phyloP scores from a whole-genome alignment of 1,140 invertebrate genomes.

The Pogonognathellus flavescens region DNA sequence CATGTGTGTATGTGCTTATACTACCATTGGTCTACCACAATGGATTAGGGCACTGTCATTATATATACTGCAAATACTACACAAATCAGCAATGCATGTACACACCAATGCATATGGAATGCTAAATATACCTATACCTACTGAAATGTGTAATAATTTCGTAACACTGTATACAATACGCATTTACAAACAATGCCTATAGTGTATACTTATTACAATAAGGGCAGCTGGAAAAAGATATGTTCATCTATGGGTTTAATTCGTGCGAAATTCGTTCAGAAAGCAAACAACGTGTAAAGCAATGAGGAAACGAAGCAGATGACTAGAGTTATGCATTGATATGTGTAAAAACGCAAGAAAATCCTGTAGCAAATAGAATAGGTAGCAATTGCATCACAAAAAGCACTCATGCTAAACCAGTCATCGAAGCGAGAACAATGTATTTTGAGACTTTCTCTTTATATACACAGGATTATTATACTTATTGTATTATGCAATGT shows the following conservation, averaged over 20 bases:
- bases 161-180: too few species aligned
- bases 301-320: background rate
- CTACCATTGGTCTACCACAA: too few species aligned
- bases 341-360: background rate
- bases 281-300: background rate
- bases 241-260: background rate
- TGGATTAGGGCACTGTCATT: too few species aligned
- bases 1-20: too few species aligned
- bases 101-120: background rate
- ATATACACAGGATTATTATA: background rate
- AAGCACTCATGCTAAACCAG: background rate
- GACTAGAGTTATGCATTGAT: background rate
- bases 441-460: background rate
- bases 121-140: background rate
- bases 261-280: background rate
- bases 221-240: background rate
- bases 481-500: too few species aligned
- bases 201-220: background rate
- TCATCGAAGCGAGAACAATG: constrained; percentile 3
- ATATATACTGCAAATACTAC: background rate
- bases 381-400: background rate
- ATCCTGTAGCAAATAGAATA: background rate
- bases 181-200: background rate
- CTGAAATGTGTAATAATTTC: background rate
- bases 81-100: constrained; percentile 8